phyloP scores from a whole-genome alignment of 30 jellyfish, hydroid and myxozoan species.

The Chrysaora quinquecirrha region DNA sequence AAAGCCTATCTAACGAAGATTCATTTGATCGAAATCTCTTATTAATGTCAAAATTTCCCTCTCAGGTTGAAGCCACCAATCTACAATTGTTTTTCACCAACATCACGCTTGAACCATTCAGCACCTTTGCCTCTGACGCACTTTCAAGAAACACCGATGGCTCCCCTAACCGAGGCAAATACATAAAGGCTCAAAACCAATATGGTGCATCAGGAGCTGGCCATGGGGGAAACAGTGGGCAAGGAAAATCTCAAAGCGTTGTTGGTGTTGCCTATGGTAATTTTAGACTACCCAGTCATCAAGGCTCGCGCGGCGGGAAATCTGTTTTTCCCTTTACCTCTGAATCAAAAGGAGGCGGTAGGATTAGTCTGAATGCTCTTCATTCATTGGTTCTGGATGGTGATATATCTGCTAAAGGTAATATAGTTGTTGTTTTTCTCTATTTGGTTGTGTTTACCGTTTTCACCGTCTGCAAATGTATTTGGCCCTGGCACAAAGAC shows the following conservation, averaged over 20 bases:
- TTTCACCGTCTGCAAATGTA: no score
- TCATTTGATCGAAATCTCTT: no score
- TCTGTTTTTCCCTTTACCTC: constrained; percentile 40
- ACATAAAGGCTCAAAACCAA: neutral
- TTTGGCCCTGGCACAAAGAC: no score
- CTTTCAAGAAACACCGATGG: constrained; percentile 33
- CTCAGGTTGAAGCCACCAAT: constrained; percentile 55
- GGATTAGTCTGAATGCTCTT: constrained; percentile 42
- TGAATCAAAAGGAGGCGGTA: constrained; percentile 66
- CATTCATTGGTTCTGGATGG: constrained; percentile 59
- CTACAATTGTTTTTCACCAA: constrained; percentile 46
- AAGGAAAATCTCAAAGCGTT: constrained; percentile 37
- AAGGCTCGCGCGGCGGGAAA: constrained; percentile 63
- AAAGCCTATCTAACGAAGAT: no score
- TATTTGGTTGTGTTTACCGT: no score
- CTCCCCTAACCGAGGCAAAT: constrained; percentile 28
- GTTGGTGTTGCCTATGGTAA: constrained; percentile 69
- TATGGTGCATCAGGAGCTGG: constrained; percentile 68
- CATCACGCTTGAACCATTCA: constrained; percentile 65
- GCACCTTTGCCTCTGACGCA: constrained; percentile 47
- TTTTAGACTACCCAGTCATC: constrained; percentile 51
- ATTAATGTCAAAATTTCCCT: no score
- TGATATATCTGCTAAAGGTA: constrained; percentile 53
- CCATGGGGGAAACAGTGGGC: constrained; percentile 72
- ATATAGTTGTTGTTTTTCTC: no score